Evolutionary conservation across 1,140 invertebrate species (phyloP).

Genomic region (Plodia interpunctella): DNA sequence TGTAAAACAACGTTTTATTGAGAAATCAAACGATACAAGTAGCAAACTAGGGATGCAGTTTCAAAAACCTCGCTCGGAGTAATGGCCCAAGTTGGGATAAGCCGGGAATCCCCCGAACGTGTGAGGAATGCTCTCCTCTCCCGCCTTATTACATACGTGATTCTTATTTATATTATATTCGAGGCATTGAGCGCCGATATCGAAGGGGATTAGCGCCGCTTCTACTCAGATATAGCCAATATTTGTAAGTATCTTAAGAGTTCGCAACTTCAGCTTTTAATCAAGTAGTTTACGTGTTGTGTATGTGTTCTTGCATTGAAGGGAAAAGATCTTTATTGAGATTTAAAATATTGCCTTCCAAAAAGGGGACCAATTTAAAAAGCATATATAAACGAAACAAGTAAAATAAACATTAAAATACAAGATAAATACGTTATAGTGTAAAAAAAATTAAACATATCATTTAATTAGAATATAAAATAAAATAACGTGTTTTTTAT

Average conservation of each 20-base stretch:
- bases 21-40: conserved; percentile 4
- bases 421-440: no score
- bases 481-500: no score
- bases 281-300: conserved; percentile 13
- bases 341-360: no score
- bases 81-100: conserved; percentile 64
- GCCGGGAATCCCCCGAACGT: conserved; percentile 60
- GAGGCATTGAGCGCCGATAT: conserved; percentile 35
- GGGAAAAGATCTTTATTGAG: no score
- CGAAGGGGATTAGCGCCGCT: conserved; percentile 60
- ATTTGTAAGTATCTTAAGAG: conserved; percentile 17
- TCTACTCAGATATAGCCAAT: conserved; percentile 29
- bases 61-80: conserved; percentile 32
- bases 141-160: conserved; percentile 73
- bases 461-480: no score
- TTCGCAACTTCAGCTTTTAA: conserved; percentile 14
- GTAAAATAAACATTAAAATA: no score
- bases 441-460: no score
- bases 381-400: no score
- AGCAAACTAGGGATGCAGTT: conserved; percentile 1
- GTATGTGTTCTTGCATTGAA: not conserved
- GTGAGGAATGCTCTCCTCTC: conserved; percentile 55
- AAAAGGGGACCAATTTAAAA: no score
- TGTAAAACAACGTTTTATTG: not conserved
- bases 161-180: conserved; percentile 74